These are phyloP conservation scores for Ischnura elegans DNA, from an alignment of 2,888 invertebrate species.

Conservation along the genomic window DNA sequence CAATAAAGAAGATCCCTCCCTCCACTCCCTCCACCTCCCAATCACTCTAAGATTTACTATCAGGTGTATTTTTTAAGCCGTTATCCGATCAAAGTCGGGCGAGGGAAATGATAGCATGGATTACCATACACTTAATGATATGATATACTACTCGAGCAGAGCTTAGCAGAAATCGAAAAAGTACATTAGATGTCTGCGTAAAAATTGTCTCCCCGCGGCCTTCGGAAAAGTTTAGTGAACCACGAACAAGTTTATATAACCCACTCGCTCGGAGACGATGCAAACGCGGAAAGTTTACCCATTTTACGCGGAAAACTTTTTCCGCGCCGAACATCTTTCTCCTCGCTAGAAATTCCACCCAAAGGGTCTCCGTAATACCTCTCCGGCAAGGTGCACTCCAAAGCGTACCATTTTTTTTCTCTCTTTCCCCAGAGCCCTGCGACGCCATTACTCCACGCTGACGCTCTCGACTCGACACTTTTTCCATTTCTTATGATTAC, in stretches of 20 bases:
- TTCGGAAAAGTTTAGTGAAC: neutral
- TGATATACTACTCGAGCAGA: no score
- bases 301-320: neutral
- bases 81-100: no score
- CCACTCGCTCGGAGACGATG: neutral
- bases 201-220: neutral
- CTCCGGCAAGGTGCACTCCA: no score
- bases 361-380: neutral
- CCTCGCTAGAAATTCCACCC: neutral
- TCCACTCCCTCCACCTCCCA: no score
- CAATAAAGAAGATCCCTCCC: no score
- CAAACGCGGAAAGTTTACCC: neutral
- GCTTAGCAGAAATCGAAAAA: no score
- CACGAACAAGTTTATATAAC: neutral
- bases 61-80: no score
- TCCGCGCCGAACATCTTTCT: neutral
- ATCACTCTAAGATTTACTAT: no score
- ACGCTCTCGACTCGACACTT: neutral
- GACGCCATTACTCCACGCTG: neutral
- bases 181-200: neutral
- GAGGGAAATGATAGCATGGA: no score
- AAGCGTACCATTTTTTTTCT: no score
- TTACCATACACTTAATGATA: no score
- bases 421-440: neutral
- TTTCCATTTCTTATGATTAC: slow-evolving; percentile 6